These are phyloP conservation scores for Pionites leucogaster DNA, from an alignment of 2,113 vertebrate species.

Conservation along the genomic window DNA sequence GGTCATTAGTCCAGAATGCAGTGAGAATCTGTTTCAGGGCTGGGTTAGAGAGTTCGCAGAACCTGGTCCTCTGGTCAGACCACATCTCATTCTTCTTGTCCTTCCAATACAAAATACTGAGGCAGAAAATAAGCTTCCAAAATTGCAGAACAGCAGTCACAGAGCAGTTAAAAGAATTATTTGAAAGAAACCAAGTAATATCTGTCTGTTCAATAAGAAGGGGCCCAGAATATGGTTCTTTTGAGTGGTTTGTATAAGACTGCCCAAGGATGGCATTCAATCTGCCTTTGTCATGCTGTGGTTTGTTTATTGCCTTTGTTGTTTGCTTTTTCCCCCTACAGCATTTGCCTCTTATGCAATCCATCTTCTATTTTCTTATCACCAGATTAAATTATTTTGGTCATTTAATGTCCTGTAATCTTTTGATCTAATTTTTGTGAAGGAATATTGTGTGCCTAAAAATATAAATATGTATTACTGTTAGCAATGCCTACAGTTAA, in stretches of 20 bases:
- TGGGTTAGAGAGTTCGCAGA: background rate
- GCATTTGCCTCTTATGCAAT: conserved; percentile 1
- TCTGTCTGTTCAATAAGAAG: background rate
- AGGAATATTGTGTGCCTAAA: background rate
- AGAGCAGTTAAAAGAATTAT: background rate
- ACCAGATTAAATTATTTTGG: background rate
- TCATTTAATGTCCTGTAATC: background rate
- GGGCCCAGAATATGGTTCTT: background rate
- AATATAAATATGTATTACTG: background rate
- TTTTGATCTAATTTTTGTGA: background rate
- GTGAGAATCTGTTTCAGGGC: background rate
- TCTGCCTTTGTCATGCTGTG: background rate
- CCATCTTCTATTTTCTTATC: background rate
- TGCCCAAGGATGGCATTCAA: background rate
- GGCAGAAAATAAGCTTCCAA: background rate
- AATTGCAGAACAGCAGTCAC: background rate
- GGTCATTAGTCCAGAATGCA: background rate
- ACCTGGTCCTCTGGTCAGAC: background rate
- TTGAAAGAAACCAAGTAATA: background rate
- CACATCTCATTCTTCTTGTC: background rate
- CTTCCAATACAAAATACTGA: background rate
- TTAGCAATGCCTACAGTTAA: background rate
- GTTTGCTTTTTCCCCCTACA: background rate
- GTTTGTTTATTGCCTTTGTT: background rate
- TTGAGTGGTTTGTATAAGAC: background rate